phyloP scores from a whole-genome alignment of 2,113 vertebrate genomes.

The Rhizomys pruinosus region DNA sequence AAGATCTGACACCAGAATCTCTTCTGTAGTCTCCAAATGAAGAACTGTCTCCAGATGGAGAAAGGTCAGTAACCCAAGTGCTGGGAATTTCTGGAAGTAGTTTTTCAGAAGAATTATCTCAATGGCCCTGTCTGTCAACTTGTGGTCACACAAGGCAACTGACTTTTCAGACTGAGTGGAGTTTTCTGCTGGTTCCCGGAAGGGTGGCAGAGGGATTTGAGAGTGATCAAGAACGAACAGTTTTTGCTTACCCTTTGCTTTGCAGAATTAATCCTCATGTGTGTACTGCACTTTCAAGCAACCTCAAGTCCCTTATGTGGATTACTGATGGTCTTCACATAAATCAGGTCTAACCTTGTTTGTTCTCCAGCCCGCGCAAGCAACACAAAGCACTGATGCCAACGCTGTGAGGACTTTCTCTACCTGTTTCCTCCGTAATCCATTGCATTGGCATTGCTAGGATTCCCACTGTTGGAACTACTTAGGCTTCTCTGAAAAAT shows the following conservation, averaged over 20 bases:
- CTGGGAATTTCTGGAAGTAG: slow-evolving; percentile 67
- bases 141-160: slow-evolving; percentile 22
- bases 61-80: slow-evolving; percentile 26
- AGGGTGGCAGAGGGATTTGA: background rate
- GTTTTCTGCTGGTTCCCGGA: background rate
- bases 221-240: background rate
- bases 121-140: background rate
- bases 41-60: slow-evolving; percentile 19
- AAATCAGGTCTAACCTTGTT: background rate
- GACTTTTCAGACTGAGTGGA: slow-evolving; percentile 21
- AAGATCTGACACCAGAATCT: background rate
- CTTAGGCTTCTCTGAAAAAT: background rate
- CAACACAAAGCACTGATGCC: background rate
- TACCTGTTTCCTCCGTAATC: background rate
- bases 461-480: background rate
- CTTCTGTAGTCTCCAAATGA: slow-evolving; percentile 19
- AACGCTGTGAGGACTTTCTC: background rate
- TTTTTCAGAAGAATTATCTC: slow-evolving; percentile 60
- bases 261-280: background rate
- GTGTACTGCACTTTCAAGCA: background rate
- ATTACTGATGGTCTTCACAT: background rate
- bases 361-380: background rate
- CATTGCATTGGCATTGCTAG: background rate
- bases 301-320: background rate
- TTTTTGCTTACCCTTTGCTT: background rate